Evolutionary conservation across 2,113 vertebrate species (phyloP).

Genomic region (Eonycteris spelaea): DNA sequence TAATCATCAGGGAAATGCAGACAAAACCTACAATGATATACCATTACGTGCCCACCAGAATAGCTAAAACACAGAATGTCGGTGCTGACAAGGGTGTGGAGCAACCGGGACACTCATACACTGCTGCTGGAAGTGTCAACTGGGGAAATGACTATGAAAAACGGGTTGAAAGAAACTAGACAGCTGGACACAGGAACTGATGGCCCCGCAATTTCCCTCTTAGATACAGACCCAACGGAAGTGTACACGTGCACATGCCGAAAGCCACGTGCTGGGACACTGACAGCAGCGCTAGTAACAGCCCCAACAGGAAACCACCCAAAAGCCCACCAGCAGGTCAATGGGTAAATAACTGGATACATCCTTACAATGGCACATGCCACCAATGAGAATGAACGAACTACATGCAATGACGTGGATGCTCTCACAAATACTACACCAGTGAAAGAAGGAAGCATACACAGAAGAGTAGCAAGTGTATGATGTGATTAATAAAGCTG

Average conservation of each 20-base stretch:
- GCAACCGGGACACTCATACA: not conserved
- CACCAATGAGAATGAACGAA: not conserved
- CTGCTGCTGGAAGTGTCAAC: too few species aligned
- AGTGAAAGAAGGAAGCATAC: not conserved
- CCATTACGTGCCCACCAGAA: not conserved
- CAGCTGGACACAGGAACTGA: not conserved
- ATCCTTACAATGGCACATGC: fast-evolving
- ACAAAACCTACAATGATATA: not conserved
- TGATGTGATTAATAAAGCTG: fast-evolving
- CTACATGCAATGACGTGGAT: fast-evolving
- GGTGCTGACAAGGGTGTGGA: fast-evolving
- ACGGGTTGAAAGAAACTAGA: not conserved
- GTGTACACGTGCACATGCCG: fast-evolving
- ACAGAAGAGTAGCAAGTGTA: fast-evolving
- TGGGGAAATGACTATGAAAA: not conserved
- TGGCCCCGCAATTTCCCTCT: not conserved
- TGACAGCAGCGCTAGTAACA: not conserved
- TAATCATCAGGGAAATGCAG: not conserved
- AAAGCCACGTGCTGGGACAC: not conserved
- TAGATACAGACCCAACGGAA: not conserved
- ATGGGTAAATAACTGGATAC: not conserved
- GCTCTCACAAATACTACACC: not conserved
- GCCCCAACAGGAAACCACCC: not conserved
- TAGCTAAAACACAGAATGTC: fast-evolving
- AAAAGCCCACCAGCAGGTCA: too few species aligned